Base-by-base conservation (phyloP, 2,113 vertebrate genomes). In the Trachemys scripta region DNA sequence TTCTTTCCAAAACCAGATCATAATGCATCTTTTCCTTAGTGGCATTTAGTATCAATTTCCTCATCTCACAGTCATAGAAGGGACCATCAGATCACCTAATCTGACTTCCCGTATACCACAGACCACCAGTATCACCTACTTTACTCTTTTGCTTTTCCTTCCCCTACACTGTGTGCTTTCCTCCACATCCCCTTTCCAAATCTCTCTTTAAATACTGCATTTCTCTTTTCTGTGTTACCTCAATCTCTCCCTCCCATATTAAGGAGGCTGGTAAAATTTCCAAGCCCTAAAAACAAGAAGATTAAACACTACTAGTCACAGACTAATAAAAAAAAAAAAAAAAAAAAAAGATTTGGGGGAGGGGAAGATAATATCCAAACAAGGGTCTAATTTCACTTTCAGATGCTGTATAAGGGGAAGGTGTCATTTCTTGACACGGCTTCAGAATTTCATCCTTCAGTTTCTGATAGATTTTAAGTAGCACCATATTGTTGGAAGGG, bases 391-490 rank as follows among this genome's bases (percentile, higher is more conserved):
- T 94, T 89, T 80, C 72, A 94, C 72, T 65, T 51, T 27, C 7
- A 93, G 82, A 45, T 81, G 80, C 13, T n/a, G 35, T 87, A 7
- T 78, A 31, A 72, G n/a, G 17, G 35, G 17, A 72, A 89, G 87
- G 2, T 25, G 24, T 35, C 65, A 12, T 31, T 57, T 69, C 87
- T 69, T 0, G 0, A 45, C 20, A 38, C 4, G 0, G 19, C 65
- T 72, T 72, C 65, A 72, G 65, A 38, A 22, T 38, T 72, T 19
- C n/a, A 38, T 38, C 35, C 35, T 38, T 38, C 35, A 38, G 35
- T 10, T 38, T 72, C 17, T 38, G 19, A 72, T 72, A 38, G 8
- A 72, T 72, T 19, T 38, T 20, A 38, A 72, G 65, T 17, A 72
- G 35, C 65, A 17, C 35, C 65, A 19, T 10, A 69, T 4, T 69